These are phyloP conservation scores for Polypedilum vanderplanki DNA, from an alignment of 1,140 invertebrate genomes.

Conservation along the genomic window DNA sequence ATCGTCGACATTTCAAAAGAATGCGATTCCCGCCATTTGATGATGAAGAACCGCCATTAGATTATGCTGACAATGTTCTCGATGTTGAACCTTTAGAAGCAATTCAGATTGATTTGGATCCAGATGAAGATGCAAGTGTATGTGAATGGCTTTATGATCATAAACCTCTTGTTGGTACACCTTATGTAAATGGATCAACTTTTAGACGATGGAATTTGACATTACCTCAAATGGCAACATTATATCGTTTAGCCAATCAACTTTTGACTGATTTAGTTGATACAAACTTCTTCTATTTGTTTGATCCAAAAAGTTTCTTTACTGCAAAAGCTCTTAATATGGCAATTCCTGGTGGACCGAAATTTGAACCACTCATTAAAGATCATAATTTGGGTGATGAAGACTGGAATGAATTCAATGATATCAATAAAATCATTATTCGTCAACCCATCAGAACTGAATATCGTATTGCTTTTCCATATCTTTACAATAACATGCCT, in stretches of 20 bases:
- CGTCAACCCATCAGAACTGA: slow-evolving; percentile 97
- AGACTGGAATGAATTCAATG: slow-evolving; percentile 99
- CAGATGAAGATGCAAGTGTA: slow-evolving; percentile 89
- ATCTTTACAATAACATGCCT: slow-evolving; percentile 97
- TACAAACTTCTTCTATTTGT: slow-evolving; percentile 98
- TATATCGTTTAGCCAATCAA: slow-evolving; percentile 96
- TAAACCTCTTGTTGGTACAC: slow-evolving; percentile 87
- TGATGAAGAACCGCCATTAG: slow-evolving; percentile 98
- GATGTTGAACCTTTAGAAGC: slow-evolving; percentile 99
- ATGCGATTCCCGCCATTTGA: slow-evolving; percentile 99
- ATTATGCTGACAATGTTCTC: slow-evolving; percentile 98
- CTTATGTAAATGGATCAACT: slow-evolving; percentile 93
- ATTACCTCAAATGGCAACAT: slow-evolving; percentile 93
- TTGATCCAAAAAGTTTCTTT: slow-evolving; percentile 99
- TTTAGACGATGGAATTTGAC: slow-evolving; percentile 94
- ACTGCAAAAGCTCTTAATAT: slow-evolving; percentile 99
- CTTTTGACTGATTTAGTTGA: slow-evolving; percentile 97
- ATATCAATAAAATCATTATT: slow-evolving; percentile 99
- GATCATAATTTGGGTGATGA: slow-evolving; percentile 96
- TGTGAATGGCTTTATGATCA: slow-evolving; percentile 98
- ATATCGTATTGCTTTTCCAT: slow-evolving; percentile 98
- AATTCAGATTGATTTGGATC: slow-evolving; percentile 97
- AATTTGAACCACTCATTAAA: slow-evolving; percentile 98
- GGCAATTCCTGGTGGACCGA: slow-evolving; percentile 99
- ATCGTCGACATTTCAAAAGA: slow-evolving; percentile 96